phyloP scores from a whole-genome alignment of 2,888 invertebrate species.

The Lasioglossum vierecki region DNA sequence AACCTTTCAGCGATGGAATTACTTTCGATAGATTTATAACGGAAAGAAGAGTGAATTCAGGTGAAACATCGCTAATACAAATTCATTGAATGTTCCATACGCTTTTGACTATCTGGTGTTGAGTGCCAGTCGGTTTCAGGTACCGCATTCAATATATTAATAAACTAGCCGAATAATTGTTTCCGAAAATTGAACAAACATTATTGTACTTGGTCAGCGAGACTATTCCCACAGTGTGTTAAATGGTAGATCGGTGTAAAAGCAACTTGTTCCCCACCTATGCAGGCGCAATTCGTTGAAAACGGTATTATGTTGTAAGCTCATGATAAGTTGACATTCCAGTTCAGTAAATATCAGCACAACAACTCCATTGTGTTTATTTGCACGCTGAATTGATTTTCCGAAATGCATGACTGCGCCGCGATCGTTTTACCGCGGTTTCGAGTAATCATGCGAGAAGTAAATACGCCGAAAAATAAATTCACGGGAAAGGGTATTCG shows the following conservation, averaged over 20 bases:
- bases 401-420: conserved; percentile 2
- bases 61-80: background rate
- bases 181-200: conserved; percentile 8
- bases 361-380: conserved; percentile 24
- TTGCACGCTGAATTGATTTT: background rate
- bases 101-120: background rate
- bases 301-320: conserved; percentile 20
- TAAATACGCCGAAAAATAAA: conserved; percentile 5
- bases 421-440: conserved; percentile 1
- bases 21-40: background rate
- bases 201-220: background rate
- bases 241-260: conserved; percentile 12
- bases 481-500: background rate
- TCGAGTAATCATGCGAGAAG: conserved; percentile 8
- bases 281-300: background rate
- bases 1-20: background rate
- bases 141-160: background rate
- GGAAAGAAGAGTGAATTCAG: background rate
- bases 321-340: conserved; percentile 2
- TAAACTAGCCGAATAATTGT: background rate
- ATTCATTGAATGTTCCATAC: background rate
- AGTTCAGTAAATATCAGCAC: background rate
- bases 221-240: background rate
- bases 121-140: background rate
- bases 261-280: background rate